phyloP scores from a whole-genome alignment of 2,888 invertebrate genomes.

The Ligdia adustata region DNA sequence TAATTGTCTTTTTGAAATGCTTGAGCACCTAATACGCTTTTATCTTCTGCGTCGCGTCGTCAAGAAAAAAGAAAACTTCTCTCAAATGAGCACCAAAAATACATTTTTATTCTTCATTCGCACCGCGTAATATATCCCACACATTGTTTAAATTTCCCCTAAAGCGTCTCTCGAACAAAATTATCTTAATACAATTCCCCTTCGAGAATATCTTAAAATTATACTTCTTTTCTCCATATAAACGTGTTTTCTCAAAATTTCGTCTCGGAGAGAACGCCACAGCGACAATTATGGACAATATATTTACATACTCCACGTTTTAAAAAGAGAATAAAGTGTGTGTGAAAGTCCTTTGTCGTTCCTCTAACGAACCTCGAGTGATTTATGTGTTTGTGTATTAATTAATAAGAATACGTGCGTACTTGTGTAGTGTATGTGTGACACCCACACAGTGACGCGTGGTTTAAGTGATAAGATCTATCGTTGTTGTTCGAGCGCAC shows the following conservation, averaged over 20 bases:
- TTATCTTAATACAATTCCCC: constrained; percentile 28
- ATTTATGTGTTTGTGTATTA: constrained; percentile 80
- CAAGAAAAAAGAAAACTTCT: constrained; percentile 4
- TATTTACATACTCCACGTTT: constrained; percentile 59
- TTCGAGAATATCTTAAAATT: constrained; percentile 26
- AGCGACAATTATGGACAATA: constrained; percentile 68
- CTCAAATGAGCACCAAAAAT: constrained; percentile 15
- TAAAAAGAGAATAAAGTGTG: constrained; percentile 40
- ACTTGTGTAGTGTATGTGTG: constrained; percentile 17
- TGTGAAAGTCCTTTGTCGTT: constrained; percentile 68
- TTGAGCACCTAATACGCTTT: too few species aligned
- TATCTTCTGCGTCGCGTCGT: not conserved
- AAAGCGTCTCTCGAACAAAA: constrained; percentile 21
- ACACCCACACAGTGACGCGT: constrained; percentile 44
- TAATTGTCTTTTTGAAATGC: too few species aligned
- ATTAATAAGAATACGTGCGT: constrained; percentile 70
- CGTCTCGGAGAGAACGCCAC: constrained; percentile 41
- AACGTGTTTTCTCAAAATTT: constrained; percentile 31
- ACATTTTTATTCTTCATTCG: constrained; percentile 19
- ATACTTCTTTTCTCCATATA: constrained; percentile 21
- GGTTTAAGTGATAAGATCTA: constrained; percentile 43
- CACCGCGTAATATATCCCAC: constrained; percentile 25
- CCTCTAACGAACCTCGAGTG: constrained; percentile 80
- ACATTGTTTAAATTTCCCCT: constrained; percentile 29
- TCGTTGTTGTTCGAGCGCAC: constrained; percentile 26